Conservation (phyloP, 2,113 vertebrate genomes). For the Lophotis ruficrista region DNA sequence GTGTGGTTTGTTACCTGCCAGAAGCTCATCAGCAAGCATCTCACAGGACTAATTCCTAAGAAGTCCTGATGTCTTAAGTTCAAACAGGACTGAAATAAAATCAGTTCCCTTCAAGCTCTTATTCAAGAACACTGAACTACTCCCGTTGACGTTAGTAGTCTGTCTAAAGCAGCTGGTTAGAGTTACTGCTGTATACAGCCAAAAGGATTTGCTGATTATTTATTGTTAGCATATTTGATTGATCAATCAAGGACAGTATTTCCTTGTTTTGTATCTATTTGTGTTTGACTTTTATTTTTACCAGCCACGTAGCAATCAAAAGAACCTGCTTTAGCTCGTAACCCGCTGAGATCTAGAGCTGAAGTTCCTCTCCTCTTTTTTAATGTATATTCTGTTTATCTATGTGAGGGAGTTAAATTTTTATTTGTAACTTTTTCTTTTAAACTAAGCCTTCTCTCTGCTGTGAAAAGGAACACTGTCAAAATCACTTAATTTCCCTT, state of each 20-base stretch:
- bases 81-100: neutral
- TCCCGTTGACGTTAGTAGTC: neutral
- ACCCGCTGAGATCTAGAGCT: neutral
- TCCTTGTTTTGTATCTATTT: neutral
- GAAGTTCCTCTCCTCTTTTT: neutral
- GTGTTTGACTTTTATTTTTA: neutral
- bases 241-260: neutral
- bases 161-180: neutral
- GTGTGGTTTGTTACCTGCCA: neutral
- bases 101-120: neutral
- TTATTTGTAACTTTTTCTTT: neutral
- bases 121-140: neutral
- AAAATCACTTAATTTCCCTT: slow-evolving; percentile 13
- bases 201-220: neutral
- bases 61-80: neutral
- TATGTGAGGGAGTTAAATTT: neutral
- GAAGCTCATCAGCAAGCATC: neutral
- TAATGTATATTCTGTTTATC: neutral
- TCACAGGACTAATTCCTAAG: neutral
- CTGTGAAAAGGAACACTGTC: slow-evolving; percentile 33
- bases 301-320: neutral
- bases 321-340: neutral
- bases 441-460: neutral
- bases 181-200: neutral
- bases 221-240: neutral